A percentile compares a stretch with the other conserved stretches of the same genome.
phyloP scores from a whole-genome alignment of 1,140 invertebrate genomes.

The Drosophila pachea region DNA sequence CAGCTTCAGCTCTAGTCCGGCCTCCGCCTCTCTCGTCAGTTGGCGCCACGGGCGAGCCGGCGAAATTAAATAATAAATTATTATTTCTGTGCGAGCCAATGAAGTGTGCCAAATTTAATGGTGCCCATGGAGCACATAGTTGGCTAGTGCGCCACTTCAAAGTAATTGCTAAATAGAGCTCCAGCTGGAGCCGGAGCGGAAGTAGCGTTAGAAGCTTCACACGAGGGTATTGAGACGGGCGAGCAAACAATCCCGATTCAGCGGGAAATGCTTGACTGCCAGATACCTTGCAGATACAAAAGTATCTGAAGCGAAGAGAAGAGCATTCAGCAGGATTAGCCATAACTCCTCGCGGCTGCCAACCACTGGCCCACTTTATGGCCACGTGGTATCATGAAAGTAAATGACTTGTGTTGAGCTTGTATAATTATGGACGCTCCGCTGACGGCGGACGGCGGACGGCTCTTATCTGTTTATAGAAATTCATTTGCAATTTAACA shows the following conservation, averaged over 20 bases:
- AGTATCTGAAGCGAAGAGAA: not conserved
- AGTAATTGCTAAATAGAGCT: constrained; percentile 62
- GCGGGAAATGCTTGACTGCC: not conserved
- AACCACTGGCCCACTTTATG: not conserved
- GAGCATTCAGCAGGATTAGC: not conserved
- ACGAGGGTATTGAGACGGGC: constrained; percentile 44
- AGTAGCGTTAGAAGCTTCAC: constrained; percentile 28
- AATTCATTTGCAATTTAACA: constrained; percentile 48
- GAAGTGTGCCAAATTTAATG: constrained; percentile 76
- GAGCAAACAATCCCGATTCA: constrained; percentile 37
- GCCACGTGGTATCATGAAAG: constrained; percentile 32
- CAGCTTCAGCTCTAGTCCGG: constrained; percentile 12
- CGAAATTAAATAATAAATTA: constrained; percentile 76
- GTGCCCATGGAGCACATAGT: constrained; percentile 63
- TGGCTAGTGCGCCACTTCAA: constrained; percentile 67
- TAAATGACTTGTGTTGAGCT: constrained; percentile 67
- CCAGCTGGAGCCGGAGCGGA: not conserved
- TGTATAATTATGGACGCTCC: constrained; percentile 61
- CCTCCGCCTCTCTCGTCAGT: not conserved
- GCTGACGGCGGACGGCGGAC: constrained; percentile 26
- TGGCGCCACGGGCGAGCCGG: constrained; percentile 12
- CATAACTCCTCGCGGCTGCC: no score
- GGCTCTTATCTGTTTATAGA: constrained; percentile 42
- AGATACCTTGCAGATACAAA: not conserved
- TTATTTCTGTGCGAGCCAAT: constrained; percentile 71